Base-by-base conservation (phyloP, 2,888 invertebrate species). In the Acleris holmiana region DNA sequence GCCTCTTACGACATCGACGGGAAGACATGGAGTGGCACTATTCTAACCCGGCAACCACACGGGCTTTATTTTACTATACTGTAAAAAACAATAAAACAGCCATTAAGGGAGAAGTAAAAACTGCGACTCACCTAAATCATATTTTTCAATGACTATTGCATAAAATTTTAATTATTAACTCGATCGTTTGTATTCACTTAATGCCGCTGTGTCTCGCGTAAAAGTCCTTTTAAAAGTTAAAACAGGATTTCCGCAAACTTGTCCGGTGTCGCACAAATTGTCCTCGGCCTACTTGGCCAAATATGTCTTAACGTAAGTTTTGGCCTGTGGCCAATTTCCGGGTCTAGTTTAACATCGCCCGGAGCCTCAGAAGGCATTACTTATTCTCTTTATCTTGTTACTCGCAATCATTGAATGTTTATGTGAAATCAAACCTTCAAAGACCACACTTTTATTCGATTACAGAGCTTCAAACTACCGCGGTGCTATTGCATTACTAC, bases 251-350 rank as follows among this genome's bases (percentile, higher is more conserved):
- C 53, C 57, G 47, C 40, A 21, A 53, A 23, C 17, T 53, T 48
- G n/a, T 48, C n/a, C 53, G 4, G 29, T 29, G 17, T 49, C 48
- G 17, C 54, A 44, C 54, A 54, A 55, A 55, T 62, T 62, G 25
- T 23, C 17, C 17, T 21, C 57, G 6, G 44, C 13, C n/a, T 48
- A 19, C 25, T 23, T 75, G 76, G 77, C 77, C 76, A 76, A 79
- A 76, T 68, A 75, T 73, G 73, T 66, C 73, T 64, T 73, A 80
- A 77, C 71, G 75, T 75, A 73, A 76, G 71, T 78, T 76, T 79
- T 81, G 82, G 78, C 76, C 68, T 66, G 29, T 66, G 67, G 79
- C 80, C 82, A 80, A 76, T 74, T 77, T 77, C 72, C 74, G 70
- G 61, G 63, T 56, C 60, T 41, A 65, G 67, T 76, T 79, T 76